A percentile compares a stretch with the other conserved stretches of the same genome.
Evolutionary conservation across 2,888 invertebrate genomes (phyloP).

Genomic region (Leptopilina syphax): DNA sequence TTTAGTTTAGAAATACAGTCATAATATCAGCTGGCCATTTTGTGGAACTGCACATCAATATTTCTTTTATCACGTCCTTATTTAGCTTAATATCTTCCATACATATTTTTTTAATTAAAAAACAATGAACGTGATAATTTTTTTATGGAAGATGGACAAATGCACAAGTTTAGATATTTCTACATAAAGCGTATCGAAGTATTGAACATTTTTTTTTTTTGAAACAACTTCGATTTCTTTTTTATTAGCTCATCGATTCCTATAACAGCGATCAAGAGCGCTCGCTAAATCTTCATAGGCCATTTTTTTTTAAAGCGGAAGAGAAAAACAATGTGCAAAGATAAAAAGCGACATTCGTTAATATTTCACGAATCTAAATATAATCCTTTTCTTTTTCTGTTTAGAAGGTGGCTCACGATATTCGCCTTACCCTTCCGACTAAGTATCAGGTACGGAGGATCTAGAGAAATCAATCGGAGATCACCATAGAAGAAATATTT

Average conservation of each 20-base stretch:
- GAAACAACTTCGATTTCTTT: neutral
- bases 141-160: conserved; percentile 7
- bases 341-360: conserved; percentile 36
- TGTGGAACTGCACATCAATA: conserved; percentile 35
- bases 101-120: neutral
- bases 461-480: conserved; percentile 53
- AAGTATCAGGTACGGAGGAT: conserved; percentile 58
- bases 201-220: neutral
- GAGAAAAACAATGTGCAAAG: conserved; percentile 31
- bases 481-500: conserved; percentile 19
- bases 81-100: conserved; percentile 7
- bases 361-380: conserved; percentile 36
- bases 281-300: conserved; percentile 31
- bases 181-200: conserved; percentile 29
- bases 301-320: conserved; percentile 28
- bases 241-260: conserved; percentile 14
- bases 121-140: conserved; percentile 10
- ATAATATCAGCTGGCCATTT: neutral
- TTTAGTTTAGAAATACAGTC: conserved; percentile 21
- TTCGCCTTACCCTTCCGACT: conserved; percentile 44
- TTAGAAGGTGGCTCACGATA: conserved; percentile 22
- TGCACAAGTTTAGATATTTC: conserved; percentile 18
- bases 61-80: conserved; percentile 22
- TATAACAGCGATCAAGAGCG: conserved; percentile 3
- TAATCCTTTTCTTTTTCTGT: neutral